Evolutionary conservation across 1,140 invertebrate species (phyloP), one percentile per base, ranked within the genome.

Genomic region (Drosophila pallidifrons): DNA sequence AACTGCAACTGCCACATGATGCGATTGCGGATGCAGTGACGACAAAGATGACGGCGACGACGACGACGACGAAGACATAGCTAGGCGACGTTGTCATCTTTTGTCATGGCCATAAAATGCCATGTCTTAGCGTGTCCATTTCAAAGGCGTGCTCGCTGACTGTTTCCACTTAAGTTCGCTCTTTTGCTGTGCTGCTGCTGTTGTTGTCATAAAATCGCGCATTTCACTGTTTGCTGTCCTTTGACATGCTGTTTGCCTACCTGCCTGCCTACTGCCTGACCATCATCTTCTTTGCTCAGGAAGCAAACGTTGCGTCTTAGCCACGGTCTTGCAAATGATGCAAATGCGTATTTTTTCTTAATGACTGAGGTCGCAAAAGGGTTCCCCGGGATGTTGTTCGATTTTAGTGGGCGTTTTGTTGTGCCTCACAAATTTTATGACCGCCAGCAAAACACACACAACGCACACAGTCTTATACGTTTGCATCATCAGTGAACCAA

Each of bases 101-200:
- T 85, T 85, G 81, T 85, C 77, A 85, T 85, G 81, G 82, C 74
- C 81, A 85, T 85, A 85, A 85, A 85, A 85, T 71, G 69, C 30
- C 28, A 66, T 72, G 35, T 75, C 58, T 58, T 51, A 71, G 68
- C 67, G 57, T 71, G 67, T 65, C 60, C 63, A 61, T 58, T 61
- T 66, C 16, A 65, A 51, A 75, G 73, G 73, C 73, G 73, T 70
- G 73, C 60, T 65, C 54, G 38, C 68, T 63, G 74, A 66, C 74
- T 72, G 74, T 85, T 85, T 85, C 81, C 81, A 81, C 81, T 85
- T 85, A 85, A 85, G 80, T 75, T 77, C 58, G 67, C 28, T 41
- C 45, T 43, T 46, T 28, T 28, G 41, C 13, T 74, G 13, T 28
- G 20, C 3, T 25, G 20, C 20, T 25, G 20, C 3, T 25, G 20